A percentile compares a stretch with the other conserved stretches of the same genome.
phyloP scores from a whole-genome alignment of 2,113 vertebrate species.

The Gallinago paraguaiae region DNA sequence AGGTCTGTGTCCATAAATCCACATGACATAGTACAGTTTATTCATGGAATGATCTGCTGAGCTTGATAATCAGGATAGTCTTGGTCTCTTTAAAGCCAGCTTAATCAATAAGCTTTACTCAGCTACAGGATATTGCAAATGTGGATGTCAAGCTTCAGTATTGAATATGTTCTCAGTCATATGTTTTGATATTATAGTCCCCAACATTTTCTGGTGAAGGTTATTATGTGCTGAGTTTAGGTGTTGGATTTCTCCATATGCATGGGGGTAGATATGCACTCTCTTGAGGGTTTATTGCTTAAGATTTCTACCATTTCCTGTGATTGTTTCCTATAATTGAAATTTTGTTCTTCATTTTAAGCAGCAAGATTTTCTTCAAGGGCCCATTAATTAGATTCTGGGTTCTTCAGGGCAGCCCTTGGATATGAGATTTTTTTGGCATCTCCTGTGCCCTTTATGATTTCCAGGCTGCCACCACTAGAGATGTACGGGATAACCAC shows the following conservation, averaged over 20 bases:
- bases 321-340: background rate
- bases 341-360: background rate
- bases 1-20: background rate
- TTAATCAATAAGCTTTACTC: background rate
- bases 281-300: background rate
- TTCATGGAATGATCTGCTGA: background rate
- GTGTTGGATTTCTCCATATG: background rate
- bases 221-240: background rate
- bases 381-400: background rate
- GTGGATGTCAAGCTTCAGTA: background rate
- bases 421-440: background rate
- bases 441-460: background rate
- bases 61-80: background rate
- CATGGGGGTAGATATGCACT: background rate
- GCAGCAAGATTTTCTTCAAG: background rate
- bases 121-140: background rate
- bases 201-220: background rate
- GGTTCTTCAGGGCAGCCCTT: background rate
- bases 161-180: background rate
- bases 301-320: background rate
- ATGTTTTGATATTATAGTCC: background rate
- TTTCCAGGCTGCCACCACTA: background rate
- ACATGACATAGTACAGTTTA: background rate
- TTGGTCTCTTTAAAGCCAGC: background rate
- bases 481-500: background rate